Percentiles rank a stretch among this genome's conserved stretches.
Evolutionary conservation across 64 coral and sea anemone genomes (phyloP).

Genomic region (Porites lutea): DNA sequence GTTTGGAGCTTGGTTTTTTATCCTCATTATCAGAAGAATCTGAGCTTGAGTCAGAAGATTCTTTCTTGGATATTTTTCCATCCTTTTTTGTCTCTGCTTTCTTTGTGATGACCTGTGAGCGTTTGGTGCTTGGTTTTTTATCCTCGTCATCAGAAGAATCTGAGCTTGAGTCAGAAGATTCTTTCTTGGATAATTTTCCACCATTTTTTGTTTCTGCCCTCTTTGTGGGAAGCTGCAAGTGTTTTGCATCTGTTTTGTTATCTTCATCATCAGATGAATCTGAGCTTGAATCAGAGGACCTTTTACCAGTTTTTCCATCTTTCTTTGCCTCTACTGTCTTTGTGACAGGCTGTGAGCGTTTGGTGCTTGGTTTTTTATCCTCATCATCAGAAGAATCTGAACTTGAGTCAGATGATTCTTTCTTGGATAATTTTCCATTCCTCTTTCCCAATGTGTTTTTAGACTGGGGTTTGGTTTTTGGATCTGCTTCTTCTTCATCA

Average conservation of each 20-base stretch:
- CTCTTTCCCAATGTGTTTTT: neutral
- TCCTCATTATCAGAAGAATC: conserved; percentile 33
- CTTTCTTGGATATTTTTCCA: neutral
- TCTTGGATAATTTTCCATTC: neutral
- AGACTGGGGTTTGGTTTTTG: conserved; percentile 11
- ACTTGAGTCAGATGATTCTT: conserved; percentile 29
- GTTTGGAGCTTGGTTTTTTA: neutral
- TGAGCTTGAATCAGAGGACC: conserved; percentile 19
- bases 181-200: neutral
- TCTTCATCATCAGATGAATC: conserved; percentile 35
- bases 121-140: neutral
- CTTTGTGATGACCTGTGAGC: neutral
- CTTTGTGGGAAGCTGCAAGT: neutral
- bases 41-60: conserved; percentile 17
- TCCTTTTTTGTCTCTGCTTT: neutral
- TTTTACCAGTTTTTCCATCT: neutral
- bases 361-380: neutral
- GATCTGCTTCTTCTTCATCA: conserved; percentile 5
- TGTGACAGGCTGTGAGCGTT: neutral
- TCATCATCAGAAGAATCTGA: conserved; percentile 47
- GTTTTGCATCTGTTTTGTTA: neutral
- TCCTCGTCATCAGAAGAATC: conserved; percentile 37
- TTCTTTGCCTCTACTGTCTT: neutral
- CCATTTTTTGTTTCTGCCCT: neutral
- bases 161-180: conserved; percentile 17